Evolutionary conservation across 2,113 vertebrate genomes (phyloP), one percentile per base, ranked within the genome.

Genomic region (Merops nubicus): DNA sequence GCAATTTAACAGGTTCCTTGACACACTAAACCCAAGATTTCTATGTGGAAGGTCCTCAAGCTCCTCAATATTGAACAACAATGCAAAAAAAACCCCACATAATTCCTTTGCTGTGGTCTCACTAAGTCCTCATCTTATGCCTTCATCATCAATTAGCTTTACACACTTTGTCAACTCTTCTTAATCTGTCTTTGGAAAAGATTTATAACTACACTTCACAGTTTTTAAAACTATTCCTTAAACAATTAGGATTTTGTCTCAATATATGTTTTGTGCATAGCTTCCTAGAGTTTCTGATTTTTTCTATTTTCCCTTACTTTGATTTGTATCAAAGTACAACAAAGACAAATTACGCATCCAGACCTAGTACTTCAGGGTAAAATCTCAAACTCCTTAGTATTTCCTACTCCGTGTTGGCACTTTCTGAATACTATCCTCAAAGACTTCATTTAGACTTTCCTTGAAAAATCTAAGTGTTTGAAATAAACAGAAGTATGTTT

Each of bases 361-460:
- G 57, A 62, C 15, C 11, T 33, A 31, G 14, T 31, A 54, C 15
- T 85, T 80, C 67, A 79, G 89, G 34, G 38, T 62, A 72, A 16
- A 62, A 45, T 73, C 76, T 83, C 68, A 85, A 73, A 36, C 15
- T 67, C 42, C 17, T 51, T n/a, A 31, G 3, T 47, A 81, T 72
- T 90, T 88, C 42, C n/a, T 42, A 16, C 9, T 80, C 21, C 6
- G 9, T 47, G 43, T 60, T 93, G 63, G 76, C 54, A 63, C 2
- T 83, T 90, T 59, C 15, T 84, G 60, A 86, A 53, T 85, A 82
- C 42, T 80, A 56, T 68, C 88, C 54, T 23, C 43, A 73, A 89
- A 82, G 12, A 40, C 31, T 72, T 85, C 3, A 45, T 67, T 95
- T 63, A 47, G 26, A 59, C 29, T 74, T 89, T 53, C 64, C 26